Percentiles rank a stretch among this genome's conserved stretches.
Evolutionary conservation across 2,113 vertebrate species (phyloP).

Genomic region (Salminus brasiliensis): DNA sequence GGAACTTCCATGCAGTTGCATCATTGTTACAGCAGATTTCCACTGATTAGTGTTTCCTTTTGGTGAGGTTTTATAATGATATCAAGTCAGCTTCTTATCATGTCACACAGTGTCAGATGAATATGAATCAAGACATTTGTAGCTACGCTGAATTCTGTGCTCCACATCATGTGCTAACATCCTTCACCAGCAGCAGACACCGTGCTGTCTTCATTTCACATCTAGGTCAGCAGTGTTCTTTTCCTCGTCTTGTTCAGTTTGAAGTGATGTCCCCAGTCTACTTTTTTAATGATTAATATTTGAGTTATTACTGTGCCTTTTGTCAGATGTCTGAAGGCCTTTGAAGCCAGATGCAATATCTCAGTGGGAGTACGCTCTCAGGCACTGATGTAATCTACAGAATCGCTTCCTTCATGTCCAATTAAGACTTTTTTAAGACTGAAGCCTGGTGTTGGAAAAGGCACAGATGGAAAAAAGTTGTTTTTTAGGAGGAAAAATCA

Average conservation of each 20-base stretch:
- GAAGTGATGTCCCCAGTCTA: slow-evolving; percentile 21
- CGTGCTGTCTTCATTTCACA: slow-evolving; percentile 16
- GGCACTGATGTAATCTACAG: slow-evolving; percentile 53
- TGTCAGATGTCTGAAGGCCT: slow-evolving; percentile 6
- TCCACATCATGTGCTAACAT: background rate
- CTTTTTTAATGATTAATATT: slow-evolving; percentile 32
- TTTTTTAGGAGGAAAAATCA: background rate
- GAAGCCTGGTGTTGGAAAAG: slow-evolving; percentile 9
- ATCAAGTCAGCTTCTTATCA: background rate
- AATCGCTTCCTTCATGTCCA: slow-evolving; percentile 51
- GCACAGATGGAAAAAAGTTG: background rate
- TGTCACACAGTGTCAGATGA: background rate
- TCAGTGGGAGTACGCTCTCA: slow-evolving; percentile 30
- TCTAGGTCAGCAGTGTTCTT: slow-evolving; percentile 28
- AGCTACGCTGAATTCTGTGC: background rate
- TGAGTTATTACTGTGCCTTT: slow-evolving; percentile 43
- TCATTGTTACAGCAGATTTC: too few relatives aligned
- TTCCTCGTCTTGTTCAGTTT: slow-evolving; percentile 11
- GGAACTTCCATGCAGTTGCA: too few relatives aligned
- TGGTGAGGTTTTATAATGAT: background rate
- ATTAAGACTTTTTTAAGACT: slow-evolving; percentile 55
- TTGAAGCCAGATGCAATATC: slow-evolving; percentile 32
- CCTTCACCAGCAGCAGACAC: background rate
- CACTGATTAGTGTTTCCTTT: background rate
- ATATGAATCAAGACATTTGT: background rate